phyloP scores from a whole-genome alignment of 2,113 vertebrate genomes.

The Thalassoma bifasciatum region DNA sequence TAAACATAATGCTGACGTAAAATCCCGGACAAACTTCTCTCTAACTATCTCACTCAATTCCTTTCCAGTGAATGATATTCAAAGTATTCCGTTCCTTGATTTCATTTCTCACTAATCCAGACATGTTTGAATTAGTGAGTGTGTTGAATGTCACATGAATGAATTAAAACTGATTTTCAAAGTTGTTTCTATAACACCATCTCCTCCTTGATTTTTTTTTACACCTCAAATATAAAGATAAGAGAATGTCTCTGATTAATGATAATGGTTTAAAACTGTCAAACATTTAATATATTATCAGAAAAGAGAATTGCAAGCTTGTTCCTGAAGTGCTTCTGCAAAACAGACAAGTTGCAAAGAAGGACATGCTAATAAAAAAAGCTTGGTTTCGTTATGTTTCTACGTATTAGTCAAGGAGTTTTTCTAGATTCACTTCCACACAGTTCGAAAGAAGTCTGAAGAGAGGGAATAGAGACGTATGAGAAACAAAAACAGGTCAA shows the following conservation, averaged over 20 bases:
- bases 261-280: too few species aligned
- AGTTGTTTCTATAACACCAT: too few species aligned
- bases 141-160: too few species aligned
- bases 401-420: not conserved
- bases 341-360: not conserved
- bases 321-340: not conserved
- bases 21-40: not conserved
- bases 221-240: too few species aligned
- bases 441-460: not conserved
- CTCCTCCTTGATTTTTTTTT: too few species aligned
- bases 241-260: too few species aligned
- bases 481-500: not conserved
- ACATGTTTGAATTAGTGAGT: not conserved
- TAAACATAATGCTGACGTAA: not conserved
- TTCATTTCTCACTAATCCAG: constrained; percentile 1
- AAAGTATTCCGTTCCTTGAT: not conserved
- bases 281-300: too few species aligned
- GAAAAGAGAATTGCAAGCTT: not conserved
- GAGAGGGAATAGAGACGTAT: not conserved
- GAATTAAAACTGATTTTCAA: too few species aligned
- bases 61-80: not conserved
- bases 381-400: not conserved
- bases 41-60: not conserved
- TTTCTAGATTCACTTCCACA: not conserved
- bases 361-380: not conserved